phyloP scores from a whole-genome alignment of 2,797 vertebrate species.

The Petrocephalus schoutedeni region DNA sequence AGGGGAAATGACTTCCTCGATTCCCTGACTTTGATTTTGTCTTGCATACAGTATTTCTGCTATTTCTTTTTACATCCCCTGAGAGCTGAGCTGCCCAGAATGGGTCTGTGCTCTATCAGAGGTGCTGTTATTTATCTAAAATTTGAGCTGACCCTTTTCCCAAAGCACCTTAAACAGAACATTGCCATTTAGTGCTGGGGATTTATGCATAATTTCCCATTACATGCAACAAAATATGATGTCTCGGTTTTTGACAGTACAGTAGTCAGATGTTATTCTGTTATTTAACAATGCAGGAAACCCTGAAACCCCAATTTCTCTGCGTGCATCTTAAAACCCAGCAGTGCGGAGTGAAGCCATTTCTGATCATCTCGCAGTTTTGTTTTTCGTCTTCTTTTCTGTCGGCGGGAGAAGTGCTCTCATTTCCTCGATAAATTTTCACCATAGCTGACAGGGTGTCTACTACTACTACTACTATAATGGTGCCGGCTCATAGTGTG shows the following conservation, averaged over 20 bases:
- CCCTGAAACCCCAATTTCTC: neutral
- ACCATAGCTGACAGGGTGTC: neutral
- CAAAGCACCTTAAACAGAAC: neutral
- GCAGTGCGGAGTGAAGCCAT: neutral
- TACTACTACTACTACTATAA: neutral
- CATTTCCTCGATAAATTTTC: neutral
- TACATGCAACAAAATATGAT: neutral
- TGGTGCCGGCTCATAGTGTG: no score
- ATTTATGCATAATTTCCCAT: neutral
- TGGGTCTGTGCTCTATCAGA: neutral
- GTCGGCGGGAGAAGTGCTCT: neutral
- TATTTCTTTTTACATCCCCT: neutral
- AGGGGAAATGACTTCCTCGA: neutral
- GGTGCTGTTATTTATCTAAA: neutral
- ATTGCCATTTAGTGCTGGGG: neutral
- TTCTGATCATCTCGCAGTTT: neutral
- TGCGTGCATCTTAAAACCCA: neutral
- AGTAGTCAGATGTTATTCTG: neutral
- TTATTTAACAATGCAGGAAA: neutral
- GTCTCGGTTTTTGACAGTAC: neutral
- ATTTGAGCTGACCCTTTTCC: neutral
- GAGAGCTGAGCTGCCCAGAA: neutral
- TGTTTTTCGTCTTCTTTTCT: neutral
- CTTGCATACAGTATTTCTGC: neutral
- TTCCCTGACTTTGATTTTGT: neutral